Conservation (phyloP, 2,888 invertebrate genomes). For the Suillia variegata region DNA sequence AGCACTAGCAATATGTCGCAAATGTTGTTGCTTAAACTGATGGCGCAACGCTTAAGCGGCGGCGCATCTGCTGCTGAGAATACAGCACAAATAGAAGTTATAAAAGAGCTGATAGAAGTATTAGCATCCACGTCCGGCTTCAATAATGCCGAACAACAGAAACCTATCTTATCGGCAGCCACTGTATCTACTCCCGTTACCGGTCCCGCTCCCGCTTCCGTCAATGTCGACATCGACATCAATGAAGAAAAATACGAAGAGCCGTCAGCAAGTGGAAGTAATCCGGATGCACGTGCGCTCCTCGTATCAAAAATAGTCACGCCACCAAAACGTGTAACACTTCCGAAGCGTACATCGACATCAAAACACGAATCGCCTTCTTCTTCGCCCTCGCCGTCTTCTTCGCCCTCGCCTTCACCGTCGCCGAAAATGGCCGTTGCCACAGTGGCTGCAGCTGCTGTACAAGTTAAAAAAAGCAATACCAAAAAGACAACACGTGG, state of each 20-base stretch:
- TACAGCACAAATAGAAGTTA: slow-evolving; percentile 14
- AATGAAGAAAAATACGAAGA: slow-evolving; percentile 16
- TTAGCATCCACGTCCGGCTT: too few relatives aligned
- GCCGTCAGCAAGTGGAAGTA: slow-evolving; percentile 18
- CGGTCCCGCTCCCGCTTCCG: slow-evolving; percentile 33
- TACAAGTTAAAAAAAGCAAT: slow-evolving; percentile 30
- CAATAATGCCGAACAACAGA: too few relatives aligned
- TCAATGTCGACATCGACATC: slow-evolving; percentile 12
- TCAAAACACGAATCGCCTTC: background rate
- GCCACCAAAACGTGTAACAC: background rate
- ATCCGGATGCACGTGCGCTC: background rate
- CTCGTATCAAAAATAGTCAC: background rate
- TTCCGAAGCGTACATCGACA: background rate
- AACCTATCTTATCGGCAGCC: too few relatives aligned
- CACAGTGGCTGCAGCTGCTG: too few relatives aligned
- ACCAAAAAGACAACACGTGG: slow-evolving; percentile 46
- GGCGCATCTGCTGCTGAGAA: background rate
- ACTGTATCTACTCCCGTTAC: slow-evolving; percentile 10
- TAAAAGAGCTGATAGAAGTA: too few relatives aligned
- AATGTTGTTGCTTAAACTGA: slow-evolving; percentile 30
- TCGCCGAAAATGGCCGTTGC: background rate
- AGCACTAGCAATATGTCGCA: slow-evolving; percentile 22
- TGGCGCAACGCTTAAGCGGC: slow-evolving; percentile 21
- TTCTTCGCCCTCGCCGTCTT: background rate
- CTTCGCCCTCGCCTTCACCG: slow-evolving; percentile 10